Evolutionary conservation across 2,888 invertebrate genomes (phyloP).

Genomic region (Protonemura montana): DNA sequence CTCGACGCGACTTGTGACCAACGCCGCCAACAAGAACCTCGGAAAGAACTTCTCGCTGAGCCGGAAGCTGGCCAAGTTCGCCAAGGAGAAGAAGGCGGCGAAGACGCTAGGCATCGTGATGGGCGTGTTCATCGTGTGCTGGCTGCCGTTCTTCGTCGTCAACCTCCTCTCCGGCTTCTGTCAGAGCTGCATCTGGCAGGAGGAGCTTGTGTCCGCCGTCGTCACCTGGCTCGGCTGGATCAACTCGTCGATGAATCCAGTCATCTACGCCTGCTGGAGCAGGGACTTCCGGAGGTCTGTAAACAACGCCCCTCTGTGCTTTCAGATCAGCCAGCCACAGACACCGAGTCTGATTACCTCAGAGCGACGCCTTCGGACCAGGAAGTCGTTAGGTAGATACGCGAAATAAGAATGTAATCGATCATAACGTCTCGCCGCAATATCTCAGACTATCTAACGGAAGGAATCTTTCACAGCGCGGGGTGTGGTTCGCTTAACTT

Average conservation of each 20-base stretch:
- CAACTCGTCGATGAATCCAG: slow-evolving; percentile 95
- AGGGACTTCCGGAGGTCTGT: slow-evolving; percentile 91
- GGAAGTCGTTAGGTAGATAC: no score
- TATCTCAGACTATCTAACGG: no score
- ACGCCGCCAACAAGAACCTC: slow-evolving; percentile 67
- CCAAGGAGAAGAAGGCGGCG: slow-evolving; percentile 97
- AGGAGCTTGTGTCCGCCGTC: slow-evolving; percentile 85
- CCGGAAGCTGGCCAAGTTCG: slow-evolving; percentile 91
- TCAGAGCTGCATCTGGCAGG: slow-evolving; percentile 84
- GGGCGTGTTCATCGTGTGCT: slow-evolving; percentile 96
- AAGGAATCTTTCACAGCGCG: not conserved
- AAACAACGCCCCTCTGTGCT: no score
- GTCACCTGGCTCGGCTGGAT: slow-evolving; percentile 97
- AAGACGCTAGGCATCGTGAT: slow-evolving; percentile 97
- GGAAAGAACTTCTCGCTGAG: slow-evolving; percentile 92
- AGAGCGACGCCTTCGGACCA: no score
- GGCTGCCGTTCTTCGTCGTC: slow-evolving; percentile 96
- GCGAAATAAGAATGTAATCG: no score
- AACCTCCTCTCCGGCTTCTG: slow-evolving; percentile 92
- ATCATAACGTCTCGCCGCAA: no score
- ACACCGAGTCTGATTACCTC: no score
- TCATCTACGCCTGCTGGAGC: slow-evolving; percentile 98
- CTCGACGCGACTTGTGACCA: slow-evolving; percentile 71
- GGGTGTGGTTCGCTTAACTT: not conserved
- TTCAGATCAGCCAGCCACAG: no score